Base-by-base conservation (phyloP, 2,797 vertebrate species). In the Enteromius paludinosus region DNA sequence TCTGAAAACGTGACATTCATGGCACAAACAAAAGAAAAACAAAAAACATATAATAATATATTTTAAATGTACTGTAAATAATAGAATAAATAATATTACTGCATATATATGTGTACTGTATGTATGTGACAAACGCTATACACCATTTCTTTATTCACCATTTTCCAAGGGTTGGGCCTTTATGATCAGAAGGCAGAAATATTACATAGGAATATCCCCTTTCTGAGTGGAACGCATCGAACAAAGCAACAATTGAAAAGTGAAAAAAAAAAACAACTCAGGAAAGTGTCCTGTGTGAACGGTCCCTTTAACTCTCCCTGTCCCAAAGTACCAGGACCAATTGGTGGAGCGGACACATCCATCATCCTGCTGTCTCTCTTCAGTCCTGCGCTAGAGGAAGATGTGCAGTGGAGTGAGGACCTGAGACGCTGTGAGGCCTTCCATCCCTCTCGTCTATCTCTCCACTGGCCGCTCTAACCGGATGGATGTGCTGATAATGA, bases 371-470 rank as follows among this genome's bases (percentile, higher is more conserved):
- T 49, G 59, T 68, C 68, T 81, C 30, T 84, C 38, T 82, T 82
- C 71, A 74, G 35, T 74, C 41, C 62, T 54, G 38, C 33, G 45
- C 70, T 64, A 41, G 82, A 87, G 75, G 87, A 62, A 62, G 52
- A 79, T 71, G 23, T 23, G 79, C 52, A 25, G 81, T 66, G 18
- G 18, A 74, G 72, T 83, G 89, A 92, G 91, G 93, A 94, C 94
- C 94, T 95, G 94, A 95, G 94, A 95, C 91, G 86, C 93, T 91
- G 92, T 90, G 93, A 88, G 93, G 91, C 92, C 89, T 75, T 83
- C 83, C 76, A 69, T 65, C 70, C 54, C 45, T 84, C 47, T 30
- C 1, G n/a, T 84, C 76, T 74, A 59, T 23, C n/a, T 78, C 89
- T 88, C 88, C 84, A 77, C 52, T 18, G 85, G 90, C 90, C 91